Evolutionary conservation across 2,888 invertebrate genomes (phyloP), one percentile per base, ranked within the genome.

Genomic region (Drosophila birchii): DNA sequence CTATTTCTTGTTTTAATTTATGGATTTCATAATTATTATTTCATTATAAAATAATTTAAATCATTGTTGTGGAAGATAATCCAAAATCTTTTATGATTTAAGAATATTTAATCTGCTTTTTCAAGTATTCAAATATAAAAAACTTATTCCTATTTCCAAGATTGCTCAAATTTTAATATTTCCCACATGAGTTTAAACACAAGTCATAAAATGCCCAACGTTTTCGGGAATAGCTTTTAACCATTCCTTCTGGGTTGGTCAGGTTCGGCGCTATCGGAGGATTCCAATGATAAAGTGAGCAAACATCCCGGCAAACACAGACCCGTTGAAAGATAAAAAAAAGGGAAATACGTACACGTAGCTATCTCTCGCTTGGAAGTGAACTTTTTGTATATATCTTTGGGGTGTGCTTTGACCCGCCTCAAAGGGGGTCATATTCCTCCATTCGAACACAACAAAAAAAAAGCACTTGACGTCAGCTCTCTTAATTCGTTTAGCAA

Each of bases 401-500:
- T 32, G 49, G 51, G 18, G 34, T 51, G 20, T 51, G 51, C 51
- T 51, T 51, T 34, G 51, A 51, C 51, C 51, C 51, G 51, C 51
- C 51, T 16, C 20, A 16, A 51, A 34, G 41, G 53, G n/a, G 53
- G 39, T 59, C 39, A 11, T 38, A 4, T 29, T 16, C 39, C 51
- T 8, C 20, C 57, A 29, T 23, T 20, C 45, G 7, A 3, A 23
- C 4, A 26, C 26, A 26, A 26, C 4, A 26, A 26, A 34, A 34
- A 38, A 53, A 49, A 66, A 43, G 36, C 66, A 66, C 61, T 71
- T 71, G 60, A 60, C 72, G 53, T 71, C 72, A 36, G 51, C 51
- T 16, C 43, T 60, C 54, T 79, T 83, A 88, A 88, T 84, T 77
- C 72, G 58, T 73, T 72, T 62, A 57, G 70, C 74, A 80, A 84